Percentiles rank a stretch among this genome's conserved stretches.
Conservation (phyloP, 2,113 vertebrate genomes). For the Ciconia stormi region DNA sequence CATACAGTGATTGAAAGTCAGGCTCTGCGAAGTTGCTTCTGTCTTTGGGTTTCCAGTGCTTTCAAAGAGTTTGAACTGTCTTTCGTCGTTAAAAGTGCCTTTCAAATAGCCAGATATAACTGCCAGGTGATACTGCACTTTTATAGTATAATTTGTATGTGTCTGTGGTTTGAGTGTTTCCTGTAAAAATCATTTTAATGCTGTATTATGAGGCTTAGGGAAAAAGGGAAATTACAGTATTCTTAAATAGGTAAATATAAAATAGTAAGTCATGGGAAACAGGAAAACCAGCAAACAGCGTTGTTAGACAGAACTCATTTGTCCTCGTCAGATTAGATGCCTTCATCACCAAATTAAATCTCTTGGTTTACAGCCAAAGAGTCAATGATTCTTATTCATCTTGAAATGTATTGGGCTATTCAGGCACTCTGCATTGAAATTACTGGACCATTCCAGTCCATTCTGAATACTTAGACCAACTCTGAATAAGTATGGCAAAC, state of each 20-base stretch:
- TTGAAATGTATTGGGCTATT: not conserved
- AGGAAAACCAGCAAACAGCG: not conserved
- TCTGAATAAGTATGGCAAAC: not conserved
- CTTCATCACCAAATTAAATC: not conserved
- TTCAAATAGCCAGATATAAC: not conserved
- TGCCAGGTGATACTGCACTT: not conserved
- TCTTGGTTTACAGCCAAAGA: not conserved
- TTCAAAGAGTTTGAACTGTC: not conserved
- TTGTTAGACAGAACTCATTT: not conserved
- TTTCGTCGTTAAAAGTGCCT: not conserved
- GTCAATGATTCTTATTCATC: not conserved
- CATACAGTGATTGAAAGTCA: accelerated
- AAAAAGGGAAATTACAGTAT: not conserved
- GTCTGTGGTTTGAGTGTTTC: not conserved
- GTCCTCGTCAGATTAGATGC: not conserved
- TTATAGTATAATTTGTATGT: too few relatives aligned
- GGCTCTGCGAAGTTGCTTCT: not conserved
- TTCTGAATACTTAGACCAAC: not conserved
- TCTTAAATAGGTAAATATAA: not conserved
- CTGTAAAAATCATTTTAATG: not conserved
- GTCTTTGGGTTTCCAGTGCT: not conserved
- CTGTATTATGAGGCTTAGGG: not conserved
- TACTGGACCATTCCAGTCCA: not conserved
- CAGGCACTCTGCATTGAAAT: not conserved
- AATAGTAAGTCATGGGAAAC: not conserved